phyloP scores from a whole-genome alignment of 1,140 invertebrate species.

The Euwallacea fornicatus region DNA sequence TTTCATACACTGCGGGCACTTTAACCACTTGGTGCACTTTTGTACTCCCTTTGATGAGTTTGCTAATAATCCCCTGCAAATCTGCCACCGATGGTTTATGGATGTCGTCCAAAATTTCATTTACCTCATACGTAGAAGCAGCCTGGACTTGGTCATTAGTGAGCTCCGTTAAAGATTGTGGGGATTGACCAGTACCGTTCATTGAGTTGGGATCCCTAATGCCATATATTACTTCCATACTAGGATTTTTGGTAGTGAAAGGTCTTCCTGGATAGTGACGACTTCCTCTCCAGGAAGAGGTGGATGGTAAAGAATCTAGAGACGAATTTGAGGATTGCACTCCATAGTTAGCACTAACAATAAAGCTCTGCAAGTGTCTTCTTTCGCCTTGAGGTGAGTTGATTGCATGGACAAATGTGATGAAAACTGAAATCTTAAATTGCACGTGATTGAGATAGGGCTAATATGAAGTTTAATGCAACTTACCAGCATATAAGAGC shows the following conservation, averaged over 20 bases:
- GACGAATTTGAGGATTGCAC: not conserved
- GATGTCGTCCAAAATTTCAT: constrained; percentile 8
- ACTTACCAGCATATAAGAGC: too few relatives aligned
- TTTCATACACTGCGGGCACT: constrained; percentile 40
- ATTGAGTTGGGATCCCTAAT: not conserved
- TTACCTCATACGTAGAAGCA: constrained; percentile 7
- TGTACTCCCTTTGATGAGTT: constrained; percentile 13
- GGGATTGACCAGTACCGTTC: not conserved
- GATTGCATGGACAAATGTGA: not conserved
- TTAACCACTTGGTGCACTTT: constrained; percentile 39
- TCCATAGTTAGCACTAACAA: constrained; percentile 19
- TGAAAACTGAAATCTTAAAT: not conserved
- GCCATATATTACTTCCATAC: not conserved
- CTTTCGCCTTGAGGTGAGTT: not conserved
- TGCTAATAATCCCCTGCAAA: constrained; percentile 21
- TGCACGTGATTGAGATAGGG: too few relatives aligned
- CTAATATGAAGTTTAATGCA: too few relatives aligned
- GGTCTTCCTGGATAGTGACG: not conserved
- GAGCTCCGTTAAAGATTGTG: not conserved
- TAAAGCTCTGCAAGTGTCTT: not conserved
- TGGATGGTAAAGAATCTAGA: constrained; percentile 1
- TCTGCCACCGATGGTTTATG: constrained; percentile 23
- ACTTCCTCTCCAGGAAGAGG: constrained; percentile 6
- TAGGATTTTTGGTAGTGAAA: not conserved
- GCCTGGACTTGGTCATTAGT: not conserved